Percentiles rank a stretch among this genome's conserved stretches.
Evolutionary conservation across 2,113 vertebrate species (phyloP).

Genomic region (Raja brachyura): DNA sequence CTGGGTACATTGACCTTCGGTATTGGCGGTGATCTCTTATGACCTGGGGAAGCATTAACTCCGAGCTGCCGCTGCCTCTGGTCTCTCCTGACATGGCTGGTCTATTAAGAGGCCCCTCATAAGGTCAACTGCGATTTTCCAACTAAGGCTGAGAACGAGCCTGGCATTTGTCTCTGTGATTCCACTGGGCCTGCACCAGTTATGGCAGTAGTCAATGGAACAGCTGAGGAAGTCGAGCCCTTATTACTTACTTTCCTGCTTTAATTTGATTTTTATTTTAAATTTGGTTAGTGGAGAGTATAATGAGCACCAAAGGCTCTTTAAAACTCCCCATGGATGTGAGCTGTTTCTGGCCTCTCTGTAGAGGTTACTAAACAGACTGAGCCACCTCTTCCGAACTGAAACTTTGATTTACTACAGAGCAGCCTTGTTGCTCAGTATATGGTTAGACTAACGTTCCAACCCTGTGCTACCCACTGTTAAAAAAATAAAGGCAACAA

Average conservation of each 20-base stretch:
- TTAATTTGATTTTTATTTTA: conserved; percentile 26
- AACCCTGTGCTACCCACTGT: background rate
- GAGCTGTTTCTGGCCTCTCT: background rate
- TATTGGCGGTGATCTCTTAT: background rate
- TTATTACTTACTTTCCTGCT: background rate
- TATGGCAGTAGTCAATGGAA: background rate
- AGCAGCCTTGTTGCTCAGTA: background rate
- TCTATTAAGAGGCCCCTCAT: background rate
- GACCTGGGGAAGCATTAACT: background rate
- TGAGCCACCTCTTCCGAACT: background rate
- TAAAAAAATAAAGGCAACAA: conserved; percentile 26
- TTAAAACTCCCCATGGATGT: conserved; percentile 10
- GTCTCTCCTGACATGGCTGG: background rate
- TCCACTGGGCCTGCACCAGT: background rate
- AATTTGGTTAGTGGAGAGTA: conserved; percentile 1
- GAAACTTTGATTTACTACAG: conserved; percentile 27
- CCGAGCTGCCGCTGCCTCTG: background rate
- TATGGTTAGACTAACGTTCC: conserved; percentile 15
- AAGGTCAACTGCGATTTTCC: background rate
- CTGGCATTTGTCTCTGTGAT: background rate
- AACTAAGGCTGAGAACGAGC: background rate
- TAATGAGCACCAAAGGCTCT: background rate
- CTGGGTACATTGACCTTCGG: background rate
- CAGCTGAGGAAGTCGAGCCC: background rate
- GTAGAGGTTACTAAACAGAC: conserved; percentile 9